Percentiles rank a stretch among this genome's conserved stretches.
phyloP scores from a whole-genome alignment of 2,888 invertebrate genomes.

The Drosophila cracens region DNA sequence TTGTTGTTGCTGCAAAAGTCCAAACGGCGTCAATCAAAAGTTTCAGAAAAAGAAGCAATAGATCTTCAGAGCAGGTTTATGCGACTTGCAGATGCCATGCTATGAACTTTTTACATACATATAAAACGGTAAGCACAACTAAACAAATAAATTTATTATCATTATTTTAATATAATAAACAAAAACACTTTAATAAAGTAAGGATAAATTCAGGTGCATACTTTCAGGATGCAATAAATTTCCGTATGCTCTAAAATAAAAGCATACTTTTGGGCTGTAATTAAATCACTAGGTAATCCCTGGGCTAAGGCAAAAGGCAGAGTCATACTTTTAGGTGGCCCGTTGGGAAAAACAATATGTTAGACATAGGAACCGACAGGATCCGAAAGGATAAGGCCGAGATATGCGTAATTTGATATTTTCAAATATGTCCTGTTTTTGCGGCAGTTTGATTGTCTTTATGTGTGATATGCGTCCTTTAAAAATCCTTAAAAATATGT shows the following conservation, averaged over 20 bases:
- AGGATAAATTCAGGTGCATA: not conserved
- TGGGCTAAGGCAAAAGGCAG: not conserved
- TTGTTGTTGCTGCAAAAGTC: constrained; percentile 58
- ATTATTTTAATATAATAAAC: not conserved
- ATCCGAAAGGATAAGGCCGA: too few relatives aligned
- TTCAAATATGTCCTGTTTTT: too few relatives aligned
- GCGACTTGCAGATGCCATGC: constrained; percentile 20
- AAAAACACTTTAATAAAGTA: not conserved
- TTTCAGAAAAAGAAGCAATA: constrained; percentile 22
- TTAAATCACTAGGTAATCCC: not conserved
- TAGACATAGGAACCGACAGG: not conserved
- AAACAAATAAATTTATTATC: not conserved
- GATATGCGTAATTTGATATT: too few relatives aligned
- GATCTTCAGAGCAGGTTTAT: not conserved
- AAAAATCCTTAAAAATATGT: not conserved
- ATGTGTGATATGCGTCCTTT: not conserved
- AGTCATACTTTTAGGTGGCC: not conserved
- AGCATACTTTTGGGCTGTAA: too few relatives aligned
- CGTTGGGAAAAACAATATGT: not conserved
- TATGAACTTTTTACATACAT: not conserved
- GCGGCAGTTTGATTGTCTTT: too few relatives aligned
- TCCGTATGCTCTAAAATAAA: not conserved
- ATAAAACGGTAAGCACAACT: not conserved
- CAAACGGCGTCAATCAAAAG: constrained; percentile 81
- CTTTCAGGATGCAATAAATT: not conserved